phyloP scores from a whole-genome alignment of 2,888 invertebrate genomes.

The Dusona sp. region DNA sequence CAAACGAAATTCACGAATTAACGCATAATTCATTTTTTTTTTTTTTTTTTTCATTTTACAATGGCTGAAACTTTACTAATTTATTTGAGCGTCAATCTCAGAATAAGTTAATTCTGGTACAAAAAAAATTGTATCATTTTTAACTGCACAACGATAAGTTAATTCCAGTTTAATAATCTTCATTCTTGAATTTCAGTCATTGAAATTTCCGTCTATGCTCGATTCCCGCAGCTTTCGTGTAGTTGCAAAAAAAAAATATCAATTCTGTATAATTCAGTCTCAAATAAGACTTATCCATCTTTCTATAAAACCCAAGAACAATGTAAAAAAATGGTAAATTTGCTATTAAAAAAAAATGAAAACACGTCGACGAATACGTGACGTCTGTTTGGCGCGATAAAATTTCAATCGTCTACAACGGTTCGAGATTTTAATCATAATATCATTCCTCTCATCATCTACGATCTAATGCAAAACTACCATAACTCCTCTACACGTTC shows the following conservation, averaged over 20 bases:
- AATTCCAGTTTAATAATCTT: background rate
- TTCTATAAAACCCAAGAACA: background rate
- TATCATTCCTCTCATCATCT: constrained; percentile 67
- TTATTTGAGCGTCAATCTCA: too few species aligned
- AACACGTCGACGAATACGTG: constrained; percentile 61
- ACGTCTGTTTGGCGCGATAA: constrained; percentile 69
- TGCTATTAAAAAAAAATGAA: background rate
- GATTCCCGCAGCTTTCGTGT: background rate
- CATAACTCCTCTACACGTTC: constrained; percentile 66
- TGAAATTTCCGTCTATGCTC: background rate
- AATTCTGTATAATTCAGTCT: background rate
- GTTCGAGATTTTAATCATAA: constrained; percentile 65
- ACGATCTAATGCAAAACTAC: constrained; percentile 68
- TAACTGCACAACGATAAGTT: too few species aligned
- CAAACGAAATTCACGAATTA: background rate
- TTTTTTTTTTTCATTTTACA: too few species aligned
- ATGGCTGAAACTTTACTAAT: too few species aligned
- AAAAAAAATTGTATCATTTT: too few species aligned
- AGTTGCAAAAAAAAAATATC: background rate
- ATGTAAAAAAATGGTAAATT: constrained; percentile 32
- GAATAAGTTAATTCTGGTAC: too few species aligned
- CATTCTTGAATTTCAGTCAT: background rate
- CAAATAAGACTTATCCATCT: background rate
- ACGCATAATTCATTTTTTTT: too few species aligned
- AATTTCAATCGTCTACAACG: constrained; percentile 71